Conservation (phyloP, 2,888 invertebrate species). For the Thereva nobilitata region DNA sequence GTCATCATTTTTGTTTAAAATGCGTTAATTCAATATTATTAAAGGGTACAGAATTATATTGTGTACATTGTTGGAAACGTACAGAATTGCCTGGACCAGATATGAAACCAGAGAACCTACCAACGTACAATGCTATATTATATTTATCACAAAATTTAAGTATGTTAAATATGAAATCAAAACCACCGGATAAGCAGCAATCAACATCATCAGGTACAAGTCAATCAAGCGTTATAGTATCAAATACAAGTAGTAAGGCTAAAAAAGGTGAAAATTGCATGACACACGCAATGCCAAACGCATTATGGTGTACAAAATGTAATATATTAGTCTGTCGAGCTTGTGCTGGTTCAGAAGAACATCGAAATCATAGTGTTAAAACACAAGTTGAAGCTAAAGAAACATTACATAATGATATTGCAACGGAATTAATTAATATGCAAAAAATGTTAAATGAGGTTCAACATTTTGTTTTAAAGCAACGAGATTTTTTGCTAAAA, state of each 20-base stretch:
- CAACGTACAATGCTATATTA: slow-evolving; percentile 70
- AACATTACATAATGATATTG: slow-evolving; percentile 67
- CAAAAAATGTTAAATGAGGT: slow-evolving; percentile 71
- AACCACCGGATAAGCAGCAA: slow-evolving; percentile 56
- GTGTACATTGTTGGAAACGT: slow-evolving; percentile 75
- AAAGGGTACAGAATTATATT: slow-evolving; percentile 70
- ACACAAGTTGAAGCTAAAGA: slow-evolving; percentile 70
- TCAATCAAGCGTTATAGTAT: slow-evolving; percentile 38
- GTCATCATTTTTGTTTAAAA: slow-evolving; percentile 76
- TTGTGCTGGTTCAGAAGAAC: slow-evolving; percentile 69
- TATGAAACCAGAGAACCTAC: slow-evolving; percentile 68
- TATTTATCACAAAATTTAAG: slow-evolving; percentile 68
- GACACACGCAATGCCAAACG: slow-evolving; percentile 73
- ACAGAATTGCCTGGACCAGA: slow-evolving; percentile 68
- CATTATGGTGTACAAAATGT: slow-evolving; percentile 73
- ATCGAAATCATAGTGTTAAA: slow-evolving; percentile 69
- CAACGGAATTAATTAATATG: slow-evolving; percentile 69
- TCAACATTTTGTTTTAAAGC: slow-evolving; percentile 70
- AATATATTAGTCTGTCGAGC: slow-evolving; percentile 68
- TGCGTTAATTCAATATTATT: slow-evolving; percentile 71
- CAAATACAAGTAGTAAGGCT: slow-evolving; percentile 42
- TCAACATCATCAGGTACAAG: slow-evolving; percentile 38
- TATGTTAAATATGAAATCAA: slow-evolving; percentile 61
- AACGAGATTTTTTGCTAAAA: slow-evolving; percentile 72
- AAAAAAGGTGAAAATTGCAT: slow-evolving; percentile 65